phyloP scores from a whole-genome alignment of 2,797 vertebrate species.

The Gallirallus australis region DNA sequence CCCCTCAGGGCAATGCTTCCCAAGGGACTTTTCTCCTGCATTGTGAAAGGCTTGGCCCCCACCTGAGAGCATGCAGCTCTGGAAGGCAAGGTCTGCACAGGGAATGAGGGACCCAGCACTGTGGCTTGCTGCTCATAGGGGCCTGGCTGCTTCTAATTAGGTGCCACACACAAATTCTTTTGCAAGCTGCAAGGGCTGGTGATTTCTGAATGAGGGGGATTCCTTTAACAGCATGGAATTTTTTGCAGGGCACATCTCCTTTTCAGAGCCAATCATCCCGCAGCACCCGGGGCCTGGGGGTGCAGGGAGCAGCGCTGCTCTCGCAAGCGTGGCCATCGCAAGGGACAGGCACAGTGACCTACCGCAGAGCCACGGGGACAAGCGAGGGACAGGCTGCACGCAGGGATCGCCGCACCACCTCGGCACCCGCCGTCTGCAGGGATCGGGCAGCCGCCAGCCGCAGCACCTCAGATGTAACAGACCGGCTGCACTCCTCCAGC shows the following conservation, averaged over 20 bases:
- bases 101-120: not conserved
- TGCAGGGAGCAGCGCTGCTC: not conserved
- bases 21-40: not conserved
- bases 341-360: not conserved
- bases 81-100: accelerated
- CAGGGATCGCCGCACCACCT: conserved; percentile 58
- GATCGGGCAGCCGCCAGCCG: conserved; percentile 83
- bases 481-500: conserved; percentile 76
- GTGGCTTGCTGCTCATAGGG: not conserved
- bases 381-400: not conserved
- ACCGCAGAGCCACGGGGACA: conserved; percentile 77
- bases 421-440: conserved; percentile 75
- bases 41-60: not conserved
- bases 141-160: not conserved
- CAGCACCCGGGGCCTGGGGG: not conserved
- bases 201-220: not conserved
- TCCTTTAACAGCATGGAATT: not conserved
- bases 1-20: not conserved
- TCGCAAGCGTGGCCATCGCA: not conserved
- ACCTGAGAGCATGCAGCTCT: not conserved
- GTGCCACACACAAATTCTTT: not conserved
- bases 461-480: conserved; percentile 77
- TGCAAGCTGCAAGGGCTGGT: not conserved
- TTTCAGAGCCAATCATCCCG: not conserved
- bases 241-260: not conserved